These are phyloP conservation scores for Trachops cirrhosus DNA, from an alignment of 2,797 vertebrate species.

Conservation along the genomic window DNA sequence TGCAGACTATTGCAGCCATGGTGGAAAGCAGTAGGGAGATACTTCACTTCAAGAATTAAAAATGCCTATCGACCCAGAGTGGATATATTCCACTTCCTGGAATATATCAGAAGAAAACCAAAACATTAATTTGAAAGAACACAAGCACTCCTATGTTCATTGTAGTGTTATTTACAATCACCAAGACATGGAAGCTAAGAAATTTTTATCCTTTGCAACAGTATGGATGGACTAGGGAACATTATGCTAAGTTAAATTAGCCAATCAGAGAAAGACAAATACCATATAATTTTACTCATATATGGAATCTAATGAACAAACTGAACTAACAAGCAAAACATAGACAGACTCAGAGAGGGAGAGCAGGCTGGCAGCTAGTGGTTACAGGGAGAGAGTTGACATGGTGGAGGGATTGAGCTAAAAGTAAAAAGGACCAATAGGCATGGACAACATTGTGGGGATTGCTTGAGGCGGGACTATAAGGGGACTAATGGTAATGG, in stretches of 20 bases:
- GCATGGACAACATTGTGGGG: not conserved
- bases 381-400: not conserved
- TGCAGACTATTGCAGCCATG: not conserved
- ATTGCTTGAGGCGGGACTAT: not conserved
- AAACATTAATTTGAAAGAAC: not conserved
- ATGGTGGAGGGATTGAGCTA: not conserved
- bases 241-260: not conserved
- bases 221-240: not conserved
- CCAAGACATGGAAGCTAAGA: no score
- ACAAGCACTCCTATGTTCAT: not conserved
- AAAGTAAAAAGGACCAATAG: no score
- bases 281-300: not conserved
- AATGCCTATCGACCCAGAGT: not conserved
- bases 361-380: not conserved
- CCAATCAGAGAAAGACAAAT: not conserved
- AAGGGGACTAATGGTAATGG: not conserved
- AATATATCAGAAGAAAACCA: not conserved
- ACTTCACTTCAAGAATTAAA: not conserved
- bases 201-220: no score
- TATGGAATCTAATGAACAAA: not conserved
- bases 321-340: not conserved
- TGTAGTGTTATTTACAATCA: not conserved
- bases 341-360: not conserved
- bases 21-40: not conserved
- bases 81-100: not conserved